phyloP scores from a whole-genome alignment of 2,888 invertebrate species.

The Drosophila leonis region DNA sequence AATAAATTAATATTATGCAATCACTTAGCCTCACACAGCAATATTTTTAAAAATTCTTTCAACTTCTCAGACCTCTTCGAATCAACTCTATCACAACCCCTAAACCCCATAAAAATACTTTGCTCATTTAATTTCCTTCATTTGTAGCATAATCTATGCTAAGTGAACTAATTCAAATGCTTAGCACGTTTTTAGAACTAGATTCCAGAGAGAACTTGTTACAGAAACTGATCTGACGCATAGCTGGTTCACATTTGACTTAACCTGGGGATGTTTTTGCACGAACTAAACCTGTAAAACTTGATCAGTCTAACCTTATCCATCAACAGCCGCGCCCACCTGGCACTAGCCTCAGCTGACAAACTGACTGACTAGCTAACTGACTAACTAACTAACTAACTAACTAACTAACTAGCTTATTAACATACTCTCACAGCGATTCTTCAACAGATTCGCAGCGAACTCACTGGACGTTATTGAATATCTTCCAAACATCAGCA shows the following conservation, averaged over 20 bases:
- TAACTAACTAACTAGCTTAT: conserved; percentile 7
- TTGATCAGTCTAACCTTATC: conserved; percentile 45
- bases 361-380: conserved; percentile 3
- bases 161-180: background rate
- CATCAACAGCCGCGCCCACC: conserved; percentile 32
- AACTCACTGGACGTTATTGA: background rate
- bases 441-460: background rate
- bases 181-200: conserved; percentile 2
- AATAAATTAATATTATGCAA: background rate
- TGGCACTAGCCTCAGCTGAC: conserved; percentile 5
- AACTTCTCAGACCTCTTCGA: background rate
- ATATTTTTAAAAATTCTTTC: background rate
- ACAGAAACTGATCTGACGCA: conserved; percentile 23
- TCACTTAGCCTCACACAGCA: background rate
- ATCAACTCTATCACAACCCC: background rate
- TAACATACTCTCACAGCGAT: background rate
- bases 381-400: conserved; percentile 3
- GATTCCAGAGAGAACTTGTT: conserved; percentile 24
- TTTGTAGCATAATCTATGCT: background rate
- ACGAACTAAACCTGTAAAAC: conserved; percentile 46
- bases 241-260: conserved; percentile 10
- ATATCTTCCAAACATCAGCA: background rate
- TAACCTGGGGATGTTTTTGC: conserved; percentile 23
- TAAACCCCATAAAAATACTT: background rate
- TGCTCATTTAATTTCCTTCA: background rate